phyloP scores from a whole-genome alignment of 2,797 vertebrate genomes.

The Mormyrops attenuatus region DNA sequence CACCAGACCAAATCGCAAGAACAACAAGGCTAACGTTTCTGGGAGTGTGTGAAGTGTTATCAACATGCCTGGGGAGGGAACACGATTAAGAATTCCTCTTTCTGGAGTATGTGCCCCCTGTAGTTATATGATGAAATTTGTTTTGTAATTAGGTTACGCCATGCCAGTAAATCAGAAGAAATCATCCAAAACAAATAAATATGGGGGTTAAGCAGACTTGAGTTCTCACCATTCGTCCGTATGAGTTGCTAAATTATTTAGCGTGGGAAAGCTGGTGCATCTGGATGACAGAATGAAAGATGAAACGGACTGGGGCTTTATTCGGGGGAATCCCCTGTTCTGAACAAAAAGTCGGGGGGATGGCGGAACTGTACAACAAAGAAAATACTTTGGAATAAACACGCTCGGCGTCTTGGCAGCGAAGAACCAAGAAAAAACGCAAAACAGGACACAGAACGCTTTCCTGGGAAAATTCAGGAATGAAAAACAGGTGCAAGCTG shows the following conservation, averaged over 20 bases:
- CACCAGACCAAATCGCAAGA: background rate
- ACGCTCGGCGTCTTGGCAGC: background rate
- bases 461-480: background rate
- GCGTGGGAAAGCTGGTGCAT: background rate
- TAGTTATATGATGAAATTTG: constrained; percentile 52
- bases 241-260: background rate
- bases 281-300: constrained; percentile 1
- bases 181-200: constrained; percentile 57
- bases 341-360: background rate
- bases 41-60: background rate
- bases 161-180: constrained; percentile 41
- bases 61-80: constrained; percentile 33
- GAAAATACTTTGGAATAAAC: constrained; percentile 6
- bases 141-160: constrained; percentile 57
- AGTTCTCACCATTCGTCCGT: background rate
- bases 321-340: background rate
- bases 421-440: background rate
- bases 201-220: constrained; percentile 18
- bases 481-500: background rate
- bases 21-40: background rate
- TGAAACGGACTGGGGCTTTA: background rate
- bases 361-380: background rate
- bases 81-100: constrained; percentile 40
- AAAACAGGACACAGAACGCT: background rate
- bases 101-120: constrained; percentile 46